A percentile compares a stretch with the other conserved stretches of the same genome.
Conservation (phyloP, 1,140 invertebrate genomes). For the Lordiphosa mommai region DNA sequence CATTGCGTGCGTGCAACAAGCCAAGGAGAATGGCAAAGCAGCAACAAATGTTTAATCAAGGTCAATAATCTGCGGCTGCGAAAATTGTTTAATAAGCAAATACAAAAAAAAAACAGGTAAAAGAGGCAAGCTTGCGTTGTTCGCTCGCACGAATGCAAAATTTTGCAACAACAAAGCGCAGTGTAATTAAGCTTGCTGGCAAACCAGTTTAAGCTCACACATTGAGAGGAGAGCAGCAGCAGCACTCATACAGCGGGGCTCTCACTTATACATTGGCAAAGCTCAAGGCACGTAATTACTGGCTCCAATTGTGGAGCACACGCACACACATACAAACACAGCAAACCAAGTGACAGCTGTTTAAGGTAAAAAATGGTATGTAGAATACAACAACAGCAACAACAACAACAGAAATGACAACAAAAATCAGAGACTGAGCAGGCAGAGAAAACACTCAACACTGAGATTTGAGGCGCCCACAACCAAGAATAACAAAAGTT, state of each 20-base stretch:
- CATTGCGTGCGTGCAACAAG: conserved; percentile 43
- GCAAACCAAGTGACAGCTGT: conserved; percentile 63
- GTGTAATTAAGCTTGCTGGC: conserved; percentile 66
- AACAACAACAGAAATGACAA: conserved; percentile 40
- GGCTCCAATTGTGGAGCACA: conserved; percentile 51
- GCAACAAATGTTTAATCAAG: conserved; percentile 64
- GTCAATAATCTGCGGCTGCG: conserved; percentile 65
- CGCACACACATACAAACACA: conserved; percentile 9
- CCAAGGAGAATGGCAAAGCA: conserved; percentile 15
- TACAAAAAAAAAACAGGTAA: conserved; percentile 41
- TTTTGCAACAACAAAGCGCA: conserved; percentile 54
- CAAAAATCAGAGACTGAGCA: conserved; percentile 36
- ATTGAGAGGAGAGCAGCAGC: conserved; percentile 19
- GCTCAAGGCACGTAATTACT: conserved; percentile 29
- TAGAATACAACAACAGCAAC: conserved; percentile 29
- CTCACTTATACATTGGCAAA: conserved; percentile 1
- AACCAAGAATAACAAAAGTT: not conserved
- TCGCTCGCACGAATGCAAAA: conserved; percentile 51
- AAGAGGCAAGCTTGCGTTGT: conserved; percentile 6
- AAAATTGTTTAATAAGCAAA: conserved; percentile 61
- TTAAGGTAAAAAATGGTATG: conserved; percentile 56
- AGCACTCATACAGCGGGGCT: not conserved
- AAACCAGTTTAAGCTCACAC: conserved; percentile 62
- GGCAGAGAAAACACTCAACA: not conserved
- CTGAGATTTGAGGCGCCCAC: conserved; percentile 6